Evolutionary conservation across 2,888 invertebrate genomes (phyloP).

Genomic region (Ligdia adustata): DNA sequence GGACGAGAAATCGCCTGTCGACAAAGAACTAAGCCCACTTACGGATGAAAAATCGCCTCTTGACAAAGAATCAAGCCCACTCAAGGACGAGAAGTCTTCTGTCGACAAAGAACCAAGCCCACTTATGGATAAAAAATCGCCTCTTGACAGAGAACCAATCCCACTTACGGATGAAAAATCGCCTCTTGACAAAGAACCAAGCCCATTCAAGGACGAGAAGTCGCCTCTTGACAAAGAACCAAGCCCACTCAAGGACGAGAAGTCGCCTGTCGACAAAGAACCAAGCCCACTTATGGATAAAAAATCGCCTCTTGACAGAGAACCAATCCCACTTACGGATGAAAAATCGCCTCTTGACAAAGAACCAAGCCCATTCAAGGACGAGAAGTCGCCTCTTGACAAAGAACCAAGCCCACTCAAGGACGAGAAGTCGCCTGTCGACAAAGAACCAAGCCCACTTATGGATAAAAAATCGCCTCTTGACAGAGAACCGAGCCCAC

Average conservation of each 20-base stretch:
- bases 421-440: conserved; percentile 4
- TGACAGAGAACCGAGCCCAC: conserved; percentile 10
- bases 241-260: no score
- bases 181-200: no score
- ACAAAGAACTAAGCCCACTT: not conserved
- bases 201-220: no score
- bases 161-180: no score
- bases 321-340: not conserved
- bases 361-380: not conserved
- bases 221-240: no score
- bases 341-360: not conserved
- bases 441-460: conserved; percentile 14
- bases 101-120: not conserved
- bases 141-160: not conserved
- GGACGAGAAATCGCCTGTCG: not conserved
- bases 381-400: not conserved
- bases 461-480: conserved; percentile 3
- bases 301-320: no score
- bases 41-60: no score
- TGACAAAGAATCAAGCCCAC: no score
- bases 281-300: not conserved
- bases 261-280: not conserved
- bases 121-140: not conserved
- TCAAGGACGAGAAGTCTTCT: no score
- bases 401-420: conserved; percentile 21